phyloP scores from a whole-genome alignment of 2,113 vertebrate species.

The Apistogramma diplotaenia region DNA sequence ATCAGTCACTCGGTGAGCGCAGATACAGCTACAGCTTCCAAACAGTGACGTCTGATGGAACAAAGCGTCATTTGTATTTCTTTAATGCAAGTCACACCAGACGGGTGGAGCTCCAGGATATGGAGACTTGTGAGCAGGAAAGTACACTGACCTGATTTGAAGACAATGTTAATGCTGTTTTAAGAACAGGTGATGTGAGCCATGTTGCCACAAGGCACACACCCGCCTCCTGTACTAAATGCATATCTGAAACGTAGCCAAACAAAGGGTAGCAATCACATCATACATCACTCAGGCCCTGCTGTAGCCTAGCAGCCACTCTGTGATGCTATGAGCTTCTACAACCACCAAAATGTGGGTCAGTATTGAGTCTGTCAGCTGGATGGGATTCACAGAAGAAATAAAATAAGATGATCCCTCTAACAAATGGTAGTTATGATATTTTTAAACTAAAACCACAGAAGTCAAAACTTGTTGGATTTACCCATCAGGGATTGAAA shows the following conservation, averaged over 20 bases:
- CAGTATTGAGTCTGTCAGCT: neutral
- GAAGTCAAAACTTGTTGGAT: neutral
- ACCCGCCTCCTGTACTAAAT: neutral
- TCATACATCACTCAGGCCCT: neutral
- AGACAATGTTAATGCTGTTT: neutral
- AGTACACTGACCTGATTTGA: neutral
- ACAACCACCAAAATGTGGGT: neutral
- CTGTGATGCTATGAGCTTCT: neutral
- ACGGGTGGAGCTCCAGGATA: slow-evolving; percentile 36
- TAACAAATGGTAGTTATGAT: neutral
- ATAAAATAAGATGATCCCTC: fast-evolving
- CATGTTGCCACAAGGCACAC: neutral
- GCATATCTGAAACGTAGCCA: neutral
- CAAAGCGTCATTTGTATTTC: slow-evolving; percentile 32
- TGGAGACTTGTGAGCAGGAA: neutral
- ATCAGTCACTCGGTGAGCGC: neutral
- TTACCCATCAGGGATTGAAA: neutral
- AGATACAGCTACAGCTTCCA: neutral
- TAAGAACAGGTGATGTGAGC: neutral
- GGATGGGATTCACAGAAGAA: neutral
- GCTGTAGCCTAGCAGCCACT: neutral
- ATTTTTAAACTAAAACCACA: neutral
- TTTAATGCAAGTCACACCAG: neutral
- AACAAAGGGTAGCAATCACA: neutral
- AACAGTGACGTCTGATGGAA: slow-evolving; percentile 17